phyloP scores from a whole-genome alignment of 2,113 vertebrate species.

The Dissostichus mawsoni region DNA sequence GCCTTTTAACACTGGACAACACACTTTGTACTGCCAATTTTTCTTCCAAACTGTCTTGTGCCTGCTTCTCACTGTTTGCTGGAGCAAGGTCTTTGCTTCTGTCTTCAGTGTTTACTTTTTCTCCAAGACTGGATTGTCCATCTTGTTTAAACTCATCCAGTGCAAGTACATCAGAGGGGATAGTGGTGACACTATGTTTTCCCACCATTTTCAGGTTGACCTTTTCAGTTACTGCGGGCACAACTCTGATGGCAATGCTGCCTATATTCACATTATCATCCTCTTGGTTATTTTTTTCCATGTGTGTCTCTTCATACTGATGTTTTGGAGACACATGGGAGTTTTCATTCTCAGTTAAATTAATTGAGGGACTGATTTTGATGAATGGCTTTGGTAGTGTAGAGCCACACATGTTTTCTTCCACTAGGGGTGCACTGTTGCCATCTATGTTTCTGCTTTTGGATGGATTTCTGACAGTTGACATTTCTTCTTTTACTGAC shows the following conservation, averaged over 20 bases:
- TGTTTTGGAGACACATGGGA: slow-evolving; percentile 15
- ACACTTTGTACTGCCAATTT: slow-evolving; percentile 38
- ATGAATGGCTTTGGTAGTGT: slow-evolving; percentile 5
- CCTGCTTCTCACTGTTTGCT: slow-evolving; percentile 17
- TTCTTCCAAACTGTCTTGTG: slow-evolving; percentile 41
- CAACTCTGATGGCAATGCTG: slow-evolving; percentile 67
- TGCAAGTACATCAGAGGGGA: neutral
- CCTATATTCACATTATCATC: slow-evolving; percentile 63
- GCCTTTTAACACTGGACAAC: slow-evolving; percentile 48
- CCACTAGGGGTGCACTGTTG: slow-evolving; percentile 6
- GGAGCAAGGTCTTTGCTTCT: slow-evolving; percentile 1
- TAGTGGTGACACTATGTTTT: slow-evolving; percentile 15
- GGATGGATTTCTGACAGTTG: slow-evolving; percentile 13
- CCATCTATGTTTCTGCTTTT: slow-evolving; percentile 20
- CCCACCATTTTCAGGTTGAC: slow-evolving; percentile 4
- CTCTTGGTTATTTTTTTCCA: slow-evolving; percentile 34
- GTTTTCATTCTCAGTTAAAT: slow-evolving; percentile 27
- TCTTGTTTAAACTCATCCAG: slow-evolving; percentile 18
- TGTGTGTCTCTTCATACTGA: slow-evolving; percentile 17
- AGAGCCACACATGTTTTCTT: slow-evolving; percentile 30
- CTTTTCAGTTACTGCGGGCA: slow-evolving; percentile 40
- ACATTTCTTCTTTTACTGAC: slow-evolving; percentile 23
- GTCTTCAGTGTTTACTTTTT: slow-evolving; percentile 23
- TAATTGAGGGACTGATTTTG: neutral
- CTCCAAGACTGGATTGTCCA: slow-evolving; percentile 13